phyloP scores from a whole-genome alignment of 2,797 vertebrate species.

The Mormyrops attenuatus region DNA sequence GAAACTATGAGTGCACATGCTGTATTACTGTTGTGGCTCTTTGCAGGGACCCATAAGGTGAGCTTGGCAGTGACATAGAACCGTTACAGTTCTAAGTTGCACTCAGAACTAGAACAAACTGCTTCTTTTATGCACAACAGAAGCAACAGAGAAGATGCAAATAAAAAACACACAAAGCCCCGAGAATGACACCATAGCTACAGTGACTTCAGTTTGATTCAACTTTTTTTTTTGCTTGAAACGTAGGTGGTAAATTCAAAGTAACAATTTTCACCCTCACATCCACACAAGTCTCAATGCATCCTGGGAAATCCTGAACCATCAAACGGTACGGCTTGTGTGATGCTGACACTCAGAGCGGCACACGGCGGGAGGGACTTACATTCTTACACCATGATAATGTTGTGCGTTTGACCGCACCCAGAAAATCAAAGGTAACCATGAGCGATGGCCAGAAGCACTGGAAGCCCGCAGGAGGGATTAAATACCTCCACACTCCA shows the following conservation, averaged over 20 bases:
- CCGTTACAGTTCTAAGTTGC: neutral
- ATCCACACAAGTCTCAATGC: neutral
- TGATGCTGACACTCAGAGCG: neutral
- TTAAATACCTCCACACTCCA: neutral
- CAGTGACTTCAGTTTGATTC: neutral
- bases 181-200: neutral
- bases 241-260: neutral
- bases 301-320: neutral
- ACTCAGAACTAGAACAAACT: neutral
- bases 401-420: neutral
- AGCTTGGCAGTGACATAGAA: neutral
- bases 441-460: neutral
- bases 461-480: neutral
- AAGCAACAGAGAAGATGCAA: neutral
- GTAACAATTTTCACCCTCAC: neutral
- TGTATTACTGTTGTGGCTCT: neutral
- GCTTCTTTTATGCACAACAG: neutral
- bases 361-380: neutral
- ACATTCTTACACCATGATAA: neutral
- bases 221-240: neutral
- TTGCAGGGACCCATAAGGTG: neutral
- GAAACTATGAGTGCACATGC: neutral
- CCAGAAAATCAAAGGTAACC: conserved; percentile 17
- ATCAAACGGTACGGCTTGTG: neutral
- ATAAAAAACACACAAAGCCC: neutral